Evolutionary conservation across 2,888 invertebrate species (phyloP).

Genomic region (Cheilosia urbana): DNA sequence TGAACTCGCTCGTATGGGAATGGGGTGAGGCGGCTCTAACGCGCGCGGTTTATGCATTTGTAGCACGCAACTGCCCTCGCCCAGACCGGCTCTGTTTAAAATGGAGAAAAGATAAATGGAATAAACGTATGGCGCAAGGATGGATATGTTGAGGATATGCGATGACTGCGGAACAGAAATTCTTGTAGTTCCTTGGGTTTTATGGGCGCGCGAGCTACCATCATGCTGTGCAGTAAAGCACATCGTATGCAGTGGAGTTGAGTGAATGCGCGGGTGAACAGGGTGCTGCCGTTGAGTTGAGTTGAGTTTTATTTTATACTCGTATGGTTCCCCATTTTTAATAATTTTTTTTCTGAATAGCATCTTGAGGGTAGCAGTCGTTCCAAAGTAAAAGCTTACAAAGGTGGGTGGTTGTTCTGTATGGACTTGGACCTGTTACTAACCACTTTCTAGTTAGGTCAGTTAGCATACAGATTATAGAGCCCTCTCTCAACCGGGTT

Average conservation of each 20-base stretch:
- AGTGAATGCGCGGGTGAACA: not conserved
- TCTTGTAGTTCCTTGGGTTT: constrained; percentile 62
- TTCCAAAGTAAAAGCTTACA: too few species aligned
- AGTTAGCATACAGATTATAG: too few species aligned
- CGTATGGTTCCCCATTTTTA: too few species aligned
- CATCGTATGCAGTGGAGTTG: not conserved
- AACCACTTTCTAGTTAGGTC: too few species aligned
- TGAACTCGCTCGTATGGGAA: constrained; percentile 45
- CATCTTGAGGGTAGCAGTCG: too few species aligned
- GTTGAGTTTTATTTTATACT: not conserved
- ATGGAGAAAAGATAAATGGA: constrained; percentile 59
- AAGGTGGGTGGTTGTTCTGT: too few species aligned
- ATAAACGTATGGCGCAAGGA: constrained; percentile 59
- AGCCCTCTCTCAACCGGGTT: too few species aligned
- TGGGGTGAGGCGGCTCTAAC: not conserved
- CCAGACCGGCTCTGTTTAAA: constrained; percentile 20
- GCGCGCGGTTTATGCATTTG: constrained; percentile 65
- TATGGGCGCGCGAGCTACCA: constrained; percentile 51
- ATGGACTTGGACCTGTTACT: too few species aligned
- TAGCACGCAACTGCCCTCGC: constrained; percentile 64
- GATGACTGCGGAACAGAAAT: constrained; percentile 56
- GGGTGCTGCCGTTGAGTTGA: not conserved
- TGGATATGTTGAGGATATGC: constrained; percentile 70
- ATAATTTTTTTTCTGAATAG: too few species aligned
- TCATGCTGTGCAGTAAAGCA: constrained; percentile 51